Percentiles rank a stretch among this genome's conserved stretches.
Conservation (phyloP, 2,888 invertebrate genomes). For the Cenopis cana region DNA sequence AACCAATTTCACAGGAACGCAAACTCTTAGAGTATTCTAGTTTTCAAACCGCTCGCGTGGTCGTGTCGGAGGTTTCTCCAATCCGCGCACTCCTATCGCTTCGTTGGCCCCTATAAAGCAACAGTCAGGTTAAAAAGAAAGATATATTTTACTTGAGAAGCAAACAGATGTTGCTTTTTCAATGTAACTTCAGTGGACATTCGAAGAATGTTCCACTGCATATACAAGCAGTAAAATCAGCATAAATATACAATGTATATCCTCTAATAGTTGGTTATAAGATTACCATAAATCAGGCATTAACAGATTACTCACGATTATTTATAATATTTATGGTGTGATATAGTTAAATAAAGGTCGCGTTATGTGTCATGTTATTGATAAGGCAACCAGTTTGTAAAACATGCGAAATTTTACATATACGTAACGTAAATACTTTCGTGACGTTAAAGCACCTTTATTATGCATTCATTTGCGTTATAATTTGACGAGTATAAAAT, state of each 20-base stretch:
- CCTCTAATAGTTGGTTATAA: neutral
- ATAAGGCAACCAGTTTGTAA: constrained; percentile 21
- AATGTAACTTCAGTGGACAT: no score
- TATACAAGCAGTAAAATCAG: no score
- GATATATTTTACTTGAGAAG: no score
- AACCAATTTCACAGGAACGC: no score
- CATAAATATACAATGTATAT: no score
- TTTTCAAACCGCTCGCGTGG: no score
- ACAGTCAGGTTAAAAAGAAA: no score
- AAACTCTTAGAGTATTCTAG: no score
- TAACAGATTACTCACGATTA: neutral
- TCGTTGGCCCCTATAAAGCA: no score
- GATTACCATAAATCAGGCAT: neutral
- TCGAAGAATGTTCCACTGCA: no score
- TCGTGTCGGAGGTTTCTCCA: no score
- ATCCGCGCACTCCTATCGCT: no score
- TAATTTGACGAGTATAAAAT: constrained; percentile 19
- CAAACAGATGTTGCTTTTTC: neutral
- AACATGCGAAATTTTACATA: constrained; percentile 20
- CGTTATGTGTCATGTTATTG: constrained; percentile 18
- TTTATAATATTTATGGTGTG: constrained; percentile 9
- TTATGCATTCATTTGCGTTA: constrained; percentile 15
- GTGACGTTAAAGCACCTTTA: constrained; percentile 17
- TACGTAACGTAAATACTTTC: constrained; percentile 16
- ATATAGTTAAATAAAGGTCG: constrained; percentile 12